Percentiles rank a stretch among this genome's conserved stretches.
phyloP scores from a whole-genome alignment of 2,888 invertebrate genomes.

The Romanomermis culicivorax region DNA sequence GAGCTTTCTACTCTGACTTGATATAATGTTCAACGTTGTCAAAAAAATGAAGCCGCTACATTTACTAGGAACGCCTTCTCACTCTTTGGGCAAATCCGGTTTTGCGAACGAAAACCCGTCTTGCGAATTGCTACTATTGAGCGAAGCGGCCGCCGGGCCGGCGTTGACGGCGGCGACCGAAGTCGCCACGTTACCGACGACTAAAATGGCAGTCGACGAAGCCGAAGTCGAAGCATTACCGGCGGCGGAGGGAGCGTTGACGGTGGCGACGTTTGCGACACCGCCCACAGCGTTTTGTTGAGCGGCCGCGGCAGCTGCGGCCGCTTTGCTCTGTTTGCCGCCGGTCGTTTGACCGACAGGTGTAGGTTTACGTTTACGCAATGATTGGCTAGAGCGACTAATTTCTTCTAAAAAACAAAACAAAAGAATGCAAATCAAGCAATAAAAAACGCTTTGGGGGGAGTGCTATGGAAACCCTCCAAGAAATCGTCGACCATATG shows the following conservation, averaged over 20 bases:
- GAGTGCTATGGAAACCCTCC: too few relatives aligned
- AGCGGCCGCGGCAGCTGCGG: neutral
- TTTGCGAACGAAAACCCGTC: conserved; percentile 20
- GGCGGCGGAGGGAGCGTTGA: neutral
- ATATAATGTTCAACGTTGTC: too few relatives aligned
- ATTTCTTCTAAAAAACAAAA: too few relatives aligned
- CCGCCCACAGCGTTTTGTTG: conserved; percentile 2
- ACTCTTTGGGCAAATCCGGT: conserved; percentile 16
- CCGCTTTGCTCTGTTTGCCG: neutral
- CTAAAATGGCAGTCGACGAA: neutral
- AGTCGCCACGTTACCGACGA: neutral
- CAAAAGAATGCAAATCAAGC: too few relatives aligned
- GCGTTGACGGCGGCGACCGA: neutral
- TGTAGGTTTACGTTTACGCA: neutral
- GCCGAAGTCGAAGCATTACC: neutral
- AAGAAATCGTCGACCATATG: too few relatives aligned
- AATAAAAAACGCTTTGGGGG: too few relatives aligned
- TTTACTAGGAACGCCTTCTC: too few relatives aligned
- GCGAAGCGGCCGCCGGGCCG: neutral
- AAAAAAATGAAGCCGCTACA: too few relatives aligned
- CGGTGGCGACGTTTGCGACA: conserved; percentile 5
- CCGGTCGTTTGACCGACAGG: neutral
- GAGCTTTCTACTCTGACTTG: too few relatives aligned
- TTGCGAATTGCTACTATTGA: conserved; percentile 9
- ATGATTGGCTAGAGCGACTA: neutral